Evolutionary conservation across 2,888 invertebrate species (phyloP), one percentile per base, ranked within the genome.

Genomic region (Spialia ferax): DNA sequence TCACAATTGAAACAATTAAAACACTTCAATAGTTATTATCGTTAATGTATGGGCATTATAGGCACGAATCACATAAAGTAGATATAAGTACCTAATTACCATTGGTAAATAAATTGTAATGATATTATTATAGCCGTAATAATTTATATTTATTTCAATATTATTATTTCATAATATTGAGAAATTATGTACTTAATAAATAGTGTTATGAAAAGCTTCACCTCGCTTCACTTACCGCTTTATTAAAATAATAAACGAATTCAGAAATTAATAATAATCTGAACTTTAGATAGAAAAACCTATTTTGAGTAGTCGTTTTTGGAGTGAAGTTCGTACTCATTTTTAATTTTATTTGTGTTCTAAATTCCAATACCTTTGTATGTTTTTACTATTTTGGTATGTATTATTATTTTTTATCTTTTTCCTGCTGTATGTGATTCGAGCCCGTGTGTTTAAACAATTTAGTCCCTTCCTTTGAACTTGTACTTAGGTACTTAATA

Each of bases 401-500:
- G 18, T 18, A 6, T 18, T 7, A n/a, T 13, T 48, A 1, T 11
- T 20, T 48, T 48, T 48, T 20, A 20, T 20, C 20, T 20, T 6
- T 20, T 3, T 20, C 20, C 2, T 23, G 15, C 38, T 54, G 13
- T 23, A 38, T 54, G 54, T 52, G 63, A 54, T 38, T 26, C 13
- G 18, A 52, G 54, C 23, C 23, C 18, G 5, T 48, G 32, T 56
- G 42, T 64, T 52, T 10, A 22, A 20, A 50, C 18, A 80, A 80
- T 84, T 86, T 88, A 90, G 90, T 90, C 91, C 82, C 87, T 82
- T 83, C 83, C 79, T 83, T 83, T 78, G 81, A 77, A 84, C 56
- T 45, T 80, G 77, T 73, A 80, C 85, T 86, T 72, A 71, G 72
- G 74, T 77, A 90, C 88, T 90, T 89, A 89, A 77, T 75, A 56